These are phyloP conservation scores for Spongia lamella DNA, from an alignment of 37 sponge, comb jelly and placozoan species.

Conservation along the genomic window DNA sequence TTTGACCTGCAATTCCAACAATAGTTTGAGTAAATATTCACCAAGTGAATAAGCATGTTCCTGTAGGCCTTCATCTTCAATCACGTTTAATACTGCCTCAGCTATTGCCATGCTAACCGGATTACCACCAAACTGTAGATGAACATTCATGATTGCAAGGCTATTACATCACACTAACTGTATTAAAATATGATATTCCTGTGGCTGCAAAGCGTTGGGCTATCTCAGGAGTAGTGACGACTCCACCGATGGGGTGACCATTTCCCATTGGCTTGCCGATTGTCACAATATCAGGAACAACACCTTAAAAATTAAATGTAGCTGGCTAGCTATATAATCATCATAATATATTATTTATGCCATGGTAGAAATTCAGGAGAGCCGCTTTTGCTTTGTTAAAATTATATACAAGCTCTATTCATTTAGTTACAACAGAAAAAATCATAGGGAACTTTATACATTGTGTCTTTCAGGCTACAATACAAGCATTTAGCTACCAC, in stretches of 20 bases:
- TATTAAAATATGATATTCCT: constrained; percentile 69
- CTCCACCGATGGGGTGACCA: constrained; percentile 87
- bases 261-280: constrained; percentile 97
- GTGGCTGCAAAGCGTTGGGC: constrained; percentile 44
- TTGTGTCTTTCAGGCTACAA: too few relatives aligned
- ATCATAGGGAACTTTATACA: too few relatives aligned
- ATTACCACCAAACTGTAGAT: constrained; percentile 88
- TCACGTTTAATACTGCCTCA: constrained; percentile 76
- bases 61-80: constrained; percentile 72
- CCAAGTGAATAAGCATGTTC: constrained; percentile 77
- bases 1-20: constrained; percentile 46
- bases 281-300: constrained; percentile 86
- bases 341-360: too few relatives aligned
- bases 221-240: constrained; percentile 76
- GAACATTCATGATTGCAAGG: background rate
- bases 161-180: constrained; percentile 38
- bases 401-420: too few relatives aligned
- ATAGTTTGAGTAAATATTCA: constrained; percentile 49
- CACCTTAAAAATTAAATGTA: too few relatives aligned
- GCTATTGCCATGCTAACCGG: constrained; percentile 85
- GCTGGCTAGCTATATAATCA: too few relatives aligned
- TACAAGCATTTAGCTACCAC: too few relatives aligned
- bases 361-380: too few relatives aligned
- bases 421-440: too few relatives aligned
- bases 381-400: too few relatives aligned